These are phyloP conservation scores for Callipepla californica DNA, from an alignment of 2,113 vertebrate genomes.

Conservation along the genomic window DNA sequence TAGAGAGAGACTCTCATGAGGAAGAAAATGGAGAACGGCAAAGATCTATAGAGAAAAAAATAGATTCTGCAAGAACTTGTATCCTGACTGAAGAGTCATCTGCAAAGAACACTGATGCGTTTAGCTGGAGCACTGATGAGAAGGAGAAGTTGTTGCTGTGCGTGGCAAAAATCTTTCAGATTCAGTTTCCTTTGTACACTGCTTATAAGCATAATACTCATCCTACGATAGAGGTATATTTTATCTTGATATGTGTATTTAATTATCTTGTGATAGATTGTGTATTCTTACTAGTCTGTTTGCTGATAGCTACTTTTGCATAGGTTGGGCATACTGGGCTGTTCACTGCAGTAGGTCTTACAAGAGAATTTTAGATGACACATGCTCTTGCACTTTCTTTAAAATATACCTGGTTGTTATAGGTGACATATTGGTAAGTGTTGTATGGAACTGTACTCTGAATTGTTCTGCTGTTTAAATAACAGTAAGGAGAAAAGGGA, in stretches of 20 bases:
- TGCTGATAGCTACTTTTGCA: neutral
- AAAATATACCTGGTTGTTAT: slow-evolving; percentile 16
- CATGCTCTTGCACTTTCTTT: neutral
- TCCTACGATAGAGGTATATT: slow-evolving; percentile 95
- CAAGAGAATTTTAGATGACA: neutral
- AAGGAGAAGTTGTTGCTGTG: slow-evolving; percentile 96
- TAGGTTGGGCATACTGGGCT: neutral
- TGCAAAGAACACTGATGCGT: slow-evolving; percentile 83
- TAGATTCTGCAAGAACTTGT: slow-evolving; percentile 74
- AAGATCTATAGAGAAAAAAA: slow-evolving; percentile 76
- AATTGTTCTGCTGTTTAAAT: slow-evolving; percentile 19
- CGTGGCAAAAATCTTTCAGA: slow-evolving; percentile 99
- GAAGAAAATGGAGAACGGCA: slow-evolving; percentile 80
- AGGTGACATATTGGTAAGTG: slow-evolving; percentile 21
- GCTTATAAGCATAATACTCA: slow-evolving; percentile 99
- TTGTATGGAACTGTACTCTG: slow-evolving; percentile 33
- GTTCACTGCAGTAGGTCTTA: neutral
- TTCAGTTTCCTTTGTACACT: slow-evolving; percentile 98
- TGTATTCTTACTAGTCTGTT: neutral
- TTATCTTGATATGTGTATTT: slow-evolving; percentile 21
- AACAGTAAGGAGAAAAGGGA: slow-evolving; percentile 19
- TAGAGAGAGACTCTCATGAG: slow-evolving; percentile 90
- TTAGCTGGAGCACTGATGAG: slow-evolving; percentile 96
- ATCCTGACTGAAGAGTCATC: slow-evolving; percentile 74
- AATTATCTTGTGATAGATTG: neutral